Conservation (phyloP, 1,140 invertebrate species). For the Drosophila pseudoananassae region DNA sequence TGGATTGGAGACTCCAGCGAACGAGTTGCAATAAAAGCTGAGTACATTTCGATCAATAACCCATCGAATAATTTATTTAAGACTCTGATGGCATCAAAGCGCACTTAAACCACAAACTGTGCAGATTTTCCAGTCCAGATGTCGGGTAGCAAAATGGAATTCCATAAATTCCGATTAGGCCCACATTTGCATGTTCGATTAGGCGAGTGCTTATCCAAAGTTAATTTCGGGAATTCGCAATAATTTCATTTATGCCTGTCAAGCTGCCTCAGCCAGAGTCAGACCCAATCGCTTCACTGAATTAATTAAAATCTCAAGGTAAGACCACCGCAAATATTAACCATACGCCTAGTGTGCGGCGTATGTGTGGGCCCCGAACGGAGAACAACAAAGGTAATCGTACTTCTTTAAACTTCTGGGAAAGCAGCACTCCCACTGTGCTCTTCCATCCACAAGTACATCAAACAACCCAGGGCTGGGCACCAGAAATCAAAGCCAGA, state of each 20-base stretch:
- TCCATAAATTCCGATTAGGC: constrained; percentile 41
- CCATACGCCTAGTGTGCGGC: constrained; percentile 32
- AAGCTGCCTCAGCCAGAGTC: background rate
- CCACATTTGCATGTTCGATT: constrained; percentile 30
- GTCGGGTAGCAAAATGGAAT: background rate
- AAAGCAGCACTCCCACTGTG: background rate
- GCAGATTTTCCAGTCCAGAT: constrained; percentile 10
- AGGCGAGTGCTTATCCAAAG: background rate
- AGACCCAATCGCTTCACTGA: constrained; percentile 12
- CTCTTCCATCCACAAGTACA: background rate
- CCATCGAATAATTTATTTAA: background rate
- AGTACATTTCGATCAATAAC: constrained; percentile 30
- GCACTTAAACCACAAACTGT: background rate
- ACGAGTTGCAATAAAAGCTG: constrained; percentile 27
- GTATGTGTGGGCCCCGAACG: constrained; percentile 6
- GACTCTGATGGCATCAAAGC: background rate
- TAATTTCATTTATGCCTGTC: constrained; percentile 26
- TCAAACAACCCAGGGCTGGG: constrained; percentile 11
- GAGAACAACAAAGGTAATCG: constrained; percentile 24
- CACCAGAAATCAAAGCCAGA: constrained; percentile 35
- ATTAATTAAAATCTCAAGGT: constrained; percentile 40
- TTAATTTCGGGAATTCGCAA: constrained; percentile 2
- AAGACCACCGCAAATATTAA: constrained; percentile 32
- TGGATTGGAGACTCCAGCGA: constrained; percentile 9
- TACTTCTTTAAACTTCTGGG: background rate